These are phyloP conservation scores for Trachemys scripta DNA, from an alignment of 2,113 vertebrate genomes.

Conservation along the genomic window DNA sequence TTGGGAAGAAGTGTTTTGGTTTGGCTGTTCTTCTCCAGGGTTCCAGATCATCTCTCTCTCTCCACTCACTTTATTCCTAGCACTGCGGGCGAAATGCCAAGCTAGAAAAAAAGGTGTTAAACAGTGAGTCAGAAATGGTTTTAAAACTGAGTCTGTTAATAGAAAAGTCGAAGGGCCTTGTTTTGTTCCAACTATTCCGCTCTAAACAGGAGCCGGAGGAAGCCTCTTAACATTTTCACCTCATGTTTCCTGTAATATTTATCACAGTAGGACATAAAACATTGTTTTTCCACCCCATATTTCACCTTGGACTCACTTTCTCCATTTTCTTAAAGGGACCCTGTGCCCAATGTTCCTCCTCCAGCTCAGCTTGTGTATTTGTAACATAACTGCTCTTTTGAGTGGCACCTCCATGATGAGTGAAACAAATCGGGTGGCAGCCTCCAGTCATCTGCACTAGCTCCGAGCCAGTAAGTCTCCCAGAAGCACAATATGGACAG, in stretches of 20 bases:
- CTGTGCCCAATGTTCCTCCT: neutral
- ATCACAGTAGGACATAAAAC: slow-evolving; percentile 12
- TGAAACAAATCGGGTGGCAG: rapidly evolving
- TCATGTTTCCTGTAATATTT: slow-evolving; percentile 54
- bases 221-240: slow-evolving; percentile 50
- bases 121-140: slow-evolving; percentile 55
- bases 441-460: rapidly evolving
- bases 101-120: slow-evolving; percentile 39
- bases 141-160: slow-evolving; percentile 38
- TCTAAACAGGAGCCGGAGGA: slow-evolving; percentile 47
- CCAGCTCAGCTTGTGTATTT: rapidly evolving
- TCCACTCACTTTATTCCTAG: slow-evolving; percentile 15
- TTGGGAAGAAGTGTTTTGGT: neutral
- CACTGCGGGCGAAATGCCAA: slow-evolving; percentile 54
- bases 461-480: neutral
- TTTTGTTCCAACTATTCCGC: slow-evolving; percentile 51
- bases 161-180: slow-evolving; percentile 29
- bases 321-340: neutral
- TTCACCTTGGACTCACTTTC: slow-evolving; percentile 27
- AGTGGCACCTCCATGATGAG: rapidly evolving
- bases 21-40: neutral
- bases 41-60: slow-evolving; percentile 27
- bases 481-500: no score
- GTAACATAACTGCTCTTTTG: neutral
- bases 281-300: slow-evolving; percentile 6